Conservation (phyloP, 1,140 invertebrate genomes). For the Brachionus koreanus region DNA sequence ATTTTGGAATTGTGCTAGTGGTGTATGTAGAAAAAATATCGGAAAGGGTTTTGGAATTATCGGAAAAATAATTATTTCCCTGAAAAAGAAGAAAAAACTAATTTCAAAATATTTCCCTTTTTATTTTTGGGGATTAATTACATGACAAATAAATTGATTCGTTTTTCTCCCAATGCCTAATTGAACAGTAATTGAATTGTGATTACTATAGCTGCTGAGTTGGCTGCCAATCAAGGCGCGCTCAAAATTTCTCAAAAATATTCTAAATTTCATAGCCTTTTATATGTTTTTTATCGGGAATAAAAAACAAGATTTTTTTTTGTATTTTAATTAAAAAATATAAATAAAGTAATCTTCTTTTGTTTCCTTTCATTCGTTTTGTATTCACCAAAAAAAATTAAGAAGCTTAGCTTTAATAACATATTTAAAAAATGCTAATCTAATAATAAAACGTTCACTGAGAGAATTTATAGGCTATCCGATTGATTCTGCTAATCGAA, state of each 20-base stretch:
- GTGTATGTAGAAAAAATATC: conserved; percentile 11
- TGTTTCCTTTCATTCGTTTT: neutral
- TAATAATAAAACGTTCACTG: conserved; percentile 22
- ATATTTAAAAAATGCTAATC: conserved; percentile 38
- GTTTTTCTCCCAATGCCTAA: neutral
- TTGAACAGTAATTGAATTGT: neutral
- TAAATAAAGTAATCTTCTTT: conserved; percentile 19
- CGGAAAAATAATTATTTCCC: conserved; percentile 32
- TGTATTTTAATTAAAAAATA: conserved; percentile 17
- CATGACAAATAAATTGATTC: conserved; percentile 28
- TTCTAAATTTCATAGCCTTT: neutral
- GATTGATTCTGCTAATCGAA: conserved; percentile 11
- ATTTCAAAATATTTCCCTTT: conserved; percentile 10
- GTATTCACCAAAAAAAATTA: neutral
- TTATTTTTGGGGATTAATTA: conserved; percentile 7
- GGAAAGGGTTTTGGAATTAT: conserved; percentile 19
- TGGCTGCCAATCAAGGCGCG: neutral
- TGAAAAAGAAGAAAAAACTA: conserved; percentile 1
- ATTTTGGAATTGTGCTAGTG: conserved; percentile 11
- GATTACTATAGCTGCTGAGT: neutral
- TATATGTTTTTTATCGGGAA: neutral
- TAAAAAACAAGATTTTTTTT: neutral
- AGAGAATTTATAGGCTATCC: neutral
- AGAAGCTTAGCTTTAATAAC: conserved; percentile 33
- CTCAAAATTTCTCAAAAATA: neutral